These are phyloP conservation scores for Heliconius hermathena DNA, from an alignment of 1,140 invertebrate genomes.

Conservation along the genomic window DNA sequence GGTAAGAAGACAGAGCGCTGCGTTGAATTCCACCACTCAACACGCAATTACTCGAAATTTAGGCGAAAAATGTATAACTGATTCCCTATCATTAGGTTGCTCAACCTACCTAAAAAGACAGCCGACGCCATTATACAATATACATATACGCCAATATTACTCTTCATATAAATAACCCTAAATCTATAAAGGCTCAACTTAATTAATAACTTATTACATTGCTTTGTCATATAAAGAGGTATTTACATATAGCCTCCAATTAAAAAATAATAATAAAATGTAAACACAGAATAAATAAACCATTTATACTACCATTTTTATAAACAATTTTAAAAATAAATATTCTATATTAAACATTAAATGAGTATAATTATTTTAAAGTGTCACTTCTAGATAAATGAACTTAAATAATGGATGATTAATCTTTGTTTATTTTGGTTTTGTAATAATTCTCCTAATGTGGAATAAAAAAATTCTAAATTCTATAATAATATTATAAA, in stretches of 20 bases:
- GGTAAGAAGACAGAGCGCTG: too few relatives aligned
- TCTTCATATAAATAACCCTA: conserved; percentile 8
- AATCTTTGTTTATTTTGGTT: conserved; percentile 8
- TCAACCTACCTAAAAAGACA: neutral
- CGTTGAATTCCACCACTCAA: too few relatives aligned
- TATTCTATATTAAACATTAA: conserved; percentile 67
- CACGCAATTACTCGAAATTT: too few relatives aligned
- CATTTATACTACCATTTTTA: conserved; percentile 57
- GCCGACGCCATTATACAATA: neutral
- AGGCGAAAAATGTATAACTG: too few relatives aligned
- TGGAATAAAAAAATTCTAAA: neutral
- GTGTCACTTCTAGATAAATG: neutral
- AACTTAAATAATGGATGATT: neutral
- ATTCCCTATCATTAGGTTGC: too few relatives aligned
- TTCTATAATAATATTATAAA: neutral
- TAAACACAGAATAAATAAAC: conserved; percentile 71
- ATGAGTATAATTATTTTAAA: conserved; percentile 76
- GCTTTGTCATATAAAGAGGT: conserved; percentile 45
- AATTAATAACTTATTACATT: conserved; percentile 25
- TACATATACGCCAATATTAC: neutral
- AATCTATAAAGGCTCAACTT: conserved; percentile 10
- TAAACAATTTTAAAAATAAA: conserved; percentile 62
- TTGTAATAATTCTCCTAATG: neutral
- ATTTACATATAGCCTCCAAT: conserved; percentile 76
- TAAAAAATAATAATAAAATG: conserved; percentile 58